These are phyloP conservation scores for Serilophus lunatus DNA, from an alignment of 2,113 vertebrate genomes.

Conservation along the genomic window DNA sequence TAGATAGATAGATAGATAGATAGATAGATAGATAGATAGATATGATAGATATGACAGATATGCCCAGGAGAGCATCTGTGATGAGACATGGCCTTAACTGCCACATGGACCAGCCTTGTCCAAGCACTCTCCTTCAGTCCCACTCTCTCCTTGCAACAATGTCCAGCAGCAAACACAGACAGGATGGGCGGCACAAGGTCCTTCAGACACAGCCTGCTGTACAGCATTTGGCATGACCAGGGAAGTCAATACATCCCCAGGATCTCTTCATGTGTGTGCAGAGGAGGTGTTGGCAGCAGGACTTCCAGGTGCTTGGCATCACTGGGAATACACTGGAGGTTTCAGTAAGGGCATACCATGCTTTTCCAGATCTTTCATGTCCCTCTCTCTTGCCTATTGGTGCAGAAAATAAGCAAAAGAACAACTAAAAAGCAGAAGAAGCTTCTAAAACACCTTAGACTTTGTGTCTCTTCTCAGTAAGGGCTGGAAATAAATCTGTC, in stretches of 20 bases:
- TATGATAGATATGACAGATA: too few species aligned
- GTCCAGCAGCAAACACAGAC: neutral
- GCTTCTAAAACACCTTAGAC: neutral
- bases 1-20: too few species aligned
- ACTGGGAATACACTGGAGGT: neutral
- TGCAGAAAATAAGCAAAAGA: neutral
- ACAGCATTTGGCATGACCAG: neutral
- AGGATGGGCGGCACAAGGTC: neutral
- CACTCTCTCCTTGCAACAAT: neutral
- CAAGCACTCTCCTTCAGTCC: rapidly evolving
- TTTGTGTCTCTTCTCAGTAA: neutral
- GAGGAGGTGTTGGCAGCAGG: neutral
- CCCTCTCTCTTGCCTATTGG: neutral
- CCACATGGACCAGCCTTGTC: neutral
- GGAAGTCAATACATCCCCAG: rapidly evolving
- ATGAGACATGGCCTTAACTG: neutral
- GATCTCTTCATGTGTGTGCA: neutral
- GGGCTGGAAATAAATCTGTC: neutral
- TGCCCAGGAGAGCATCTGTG: neutral
- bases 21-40: too few species aligned
- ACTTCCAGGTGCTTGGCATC: neutral
- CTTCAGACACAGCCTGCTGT: rapidly evolving
- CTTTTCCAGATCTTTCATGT: neutral
- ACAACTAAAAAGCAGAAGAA: neutral
- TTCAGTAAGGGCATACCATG: rapidly evolving